Conservation (phyloP, 2,888 invertebrate genomes). For the Plemyria rubiginata region DNA sequence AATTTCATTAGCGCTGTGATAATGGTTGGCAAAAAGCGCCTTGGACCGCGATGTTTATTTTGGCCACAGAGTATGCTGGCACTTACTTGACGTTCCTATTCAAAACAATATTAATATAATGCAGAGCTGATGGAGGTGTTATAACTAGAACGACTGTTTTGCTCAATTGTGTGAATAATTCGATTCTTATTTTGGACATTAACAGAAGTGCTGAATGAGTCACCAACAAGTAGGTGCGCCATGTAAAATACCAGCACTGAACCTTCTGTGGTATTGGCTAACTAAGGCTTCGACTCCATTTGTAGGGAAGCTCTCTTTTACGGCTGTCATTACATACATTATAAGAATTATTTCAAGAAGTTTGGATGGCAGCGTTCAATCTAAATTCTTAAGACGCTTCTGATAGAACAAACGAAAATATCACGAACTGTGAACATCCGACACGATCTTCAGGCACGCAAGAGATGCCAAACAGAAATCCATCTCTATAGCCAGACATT, state of each 20-base stretch:
- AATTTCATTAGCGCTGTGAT: slow-evolving; percentile 9
- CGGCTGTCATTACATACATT: background rate
- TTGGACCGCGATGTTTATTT: slow-evolving; percentile 13
- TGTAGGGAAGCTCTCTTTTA: background rate
- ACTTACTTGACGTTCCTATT: background rate
- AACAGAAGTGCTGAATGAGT: too few species aligned
- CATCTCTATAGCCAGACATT: too few species aligned
- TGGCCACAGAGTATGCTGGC: slow-evolving; percentile 4
- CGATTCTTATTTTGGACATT: too few species aligned
- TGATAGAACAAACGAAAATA: background rate
- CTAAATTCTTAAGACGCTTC: background rate
- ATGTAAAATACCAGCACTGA: background rate
- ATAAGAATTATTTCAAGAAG: background rate
- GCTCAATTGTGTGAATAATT: too few species aligned
- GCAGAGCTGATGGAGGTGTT: background rate
- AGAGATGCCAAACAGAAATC: background rate
- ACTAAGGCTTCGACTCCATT: background rate
- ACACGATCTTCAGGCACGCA: background rate
- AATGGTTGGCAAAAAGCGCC: background rate
- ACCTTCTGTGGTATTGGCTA: slow-evolving; percentile 12
- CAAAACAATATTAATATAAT: slow-evolving; percentile 2
- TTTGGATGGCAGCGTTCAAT: background rate
- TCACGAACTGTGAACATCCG: background rate
- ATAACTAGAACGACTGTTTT: too few species aligned
- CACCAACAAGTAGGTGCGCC: background rate